phyloP scores from a whole-genome alignment of 2,888 invertebrate genomes.

The Tenodera sinensis region DNA sequence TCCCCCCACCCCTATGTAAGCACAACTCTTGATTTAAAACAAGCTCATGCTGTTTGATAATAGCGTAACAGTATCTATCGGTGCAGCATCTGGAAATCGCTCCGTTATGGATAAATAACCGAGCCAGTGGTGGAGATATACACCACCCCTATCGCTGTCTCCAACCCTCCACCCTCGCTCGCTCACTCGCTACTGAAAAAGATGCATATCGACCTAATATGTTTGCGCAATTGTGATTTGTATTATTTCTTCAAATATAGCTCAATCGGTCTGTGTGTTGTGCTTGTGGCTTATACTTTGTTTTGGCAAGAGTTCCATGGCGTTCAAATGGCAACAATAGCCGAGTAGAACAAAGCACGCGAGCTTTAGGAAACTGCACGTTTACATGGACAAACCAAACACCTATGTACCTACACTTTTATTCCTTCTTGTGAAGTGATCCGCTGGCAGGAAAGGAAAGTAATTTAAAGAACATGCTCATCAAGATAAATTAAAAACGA shows the following conservation, averaged over 20 bases:
- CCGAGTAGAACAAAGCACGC: neutral
- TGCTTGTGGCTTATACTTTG: neutral
- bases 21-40: constrained; percentile 5
- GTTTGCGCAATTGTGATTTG: neutral
- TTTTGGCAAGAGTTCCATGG: neutral
- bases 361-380: neutral
- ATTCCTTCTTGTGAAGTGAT: neutral
- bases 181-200: neutral
- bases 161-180: neutral
- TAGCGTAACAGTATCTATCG: neutral
- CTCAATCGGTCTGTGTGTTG: neutral
- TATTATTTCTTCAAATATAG: neutral
- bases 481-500: no score
- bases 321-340: neutral
- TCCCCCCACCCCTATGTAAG: neutral
- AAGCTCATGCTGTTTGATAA: neutral
- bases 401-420: neutral
- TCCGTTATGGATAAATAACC: neutral
- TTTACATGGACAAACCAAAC: neutral
- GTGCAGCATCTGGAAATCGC: neutral
- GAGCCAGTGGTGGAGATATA: no score
- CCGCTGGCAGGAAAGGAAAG: no score
- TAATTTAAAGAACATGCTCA: no score
- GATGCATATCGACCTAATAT: neutral
- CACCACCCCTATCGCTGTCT: neutral